Percentiles rank a stretch among this genome's conserved stretches.
These are phyloP conservation scores for Crocidura indochinensis DNA, from an alignment of 2,797 vertebrate genomes.

Conservation along the genomic window DNA sequence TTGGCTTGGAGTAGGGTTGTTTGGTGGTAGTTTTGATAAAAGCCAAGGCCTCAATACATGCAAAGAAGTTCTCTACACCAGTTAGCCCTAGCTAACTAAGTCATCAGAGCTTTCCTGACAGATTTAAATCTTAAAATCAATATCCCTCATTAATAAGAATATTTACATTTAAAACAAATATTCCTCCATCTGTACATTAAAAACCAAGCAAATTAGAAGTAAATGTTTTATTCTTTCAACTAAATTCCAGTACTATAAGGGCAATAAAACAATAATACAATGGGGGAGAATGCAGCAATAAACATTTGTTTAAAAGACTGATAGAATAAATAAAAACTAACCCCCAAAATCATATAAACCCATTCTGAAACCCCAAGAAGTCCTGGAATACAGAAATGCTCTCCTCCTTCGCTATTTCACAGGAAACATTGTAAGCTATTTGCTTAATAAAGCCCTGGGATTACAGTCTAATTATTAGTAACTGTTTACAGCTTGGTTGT, in stretches of 20 bases:
- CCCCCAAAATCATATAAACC: constrained; percentile 94
- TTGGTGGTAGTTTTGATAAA: too few species aligned
- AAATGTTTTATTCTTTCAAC: constrained; percentile 97
- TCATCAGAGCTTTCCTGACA: too few species aligned
- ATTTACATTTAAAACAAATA: constrained; percentile 85
- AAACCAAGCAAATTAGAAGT: constrained; percentile 91
- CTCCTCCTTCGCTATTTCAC: constrained; percentile 91
- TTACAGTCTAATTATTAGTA: constrained; percentile 92
- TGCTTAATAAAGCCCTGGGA: constrained; percentile 91
- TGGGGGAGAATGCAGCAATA: constrained; percentile 93
- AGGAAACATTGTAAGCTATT: constrained; percentile 92
- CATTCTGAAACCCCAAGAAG: constrained; percentile 92
- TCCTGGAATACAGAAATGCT: constrained; percentile 93
- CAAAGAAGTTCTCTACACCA: too few species aligned
- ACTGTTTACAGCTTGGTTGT: constrained; percentile 90
- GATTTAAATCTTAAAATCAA: constrained; percentile 53
- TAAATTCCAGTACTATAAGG: constrained; percentile 96
- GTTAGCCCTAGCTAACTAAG: too few species aligned
- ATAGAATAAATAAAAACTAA: constrained; percentile 95
- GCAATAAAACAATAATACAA: constrained; percentile 95
- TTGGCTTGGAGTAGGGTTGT: too few species aligned
- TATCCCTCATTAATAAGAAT: constrained; percentile 55
- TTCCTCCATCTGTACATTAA: constrained; percentile 89
- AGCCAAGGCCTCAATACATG: too few species aligned
- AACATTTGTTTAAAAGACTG: constrained; percentile 95